Evolutionary conservation across 2,113 vertebrate species (phyloP), one percentile per base, ranked within the genome.

Genomic region (Megaceryle maxima): DNA sequence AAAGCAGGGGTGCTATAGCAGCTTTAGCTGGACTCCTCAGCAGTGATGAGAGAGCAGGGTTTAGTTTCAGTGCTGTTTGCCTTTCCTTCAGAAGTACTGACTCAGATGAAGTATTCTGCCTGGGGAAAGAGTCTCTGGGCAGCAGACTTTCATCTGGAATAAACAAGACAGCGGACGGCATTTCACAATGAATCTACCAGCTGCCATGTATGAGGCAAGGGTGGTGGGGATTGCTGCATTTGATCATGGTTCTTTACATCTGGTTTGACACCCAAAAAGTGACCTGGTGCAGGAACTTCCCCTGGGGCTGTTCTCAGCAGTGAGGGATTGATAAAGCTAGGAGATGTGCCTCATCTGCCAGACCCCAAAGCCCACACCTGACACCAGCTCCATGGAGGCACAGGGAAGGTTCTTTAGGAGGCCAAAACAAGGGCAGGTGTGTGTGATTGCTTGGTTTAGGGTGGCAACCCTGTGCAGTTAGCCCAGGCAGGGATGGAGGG

Each of bases 1-100:
- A 73, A 92, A 94, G 35, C 83, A 96, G 57, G 86, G 73, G 63
- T 91, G 83, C 74, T 94, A 50, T 73, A 81, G 28, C 41, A 90
- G 74, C 69, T 75, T 84, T 74, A 91, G 66, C 64, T 92, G 90
- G 86, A 79, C 88, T 86, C 31, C 59, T 92, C 39, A 35, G 82
- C 60, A 70, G 59, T 33, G 66, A 56, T 43, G 69, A 92, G 62
- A 68, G 66, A 81, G 64, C 29, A 83, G 41, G 21, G 35, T 35
- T 90, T 83, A 3, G 19, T 77, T 88, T 91, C 74, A 78, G 80
- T 9, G 37, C 70, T 57, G 77, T 63, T 57, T 43, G 39, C 37
- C n/a, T 72, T 57, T 78, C 62, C 64, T 87, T 67, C 88, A 88
- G 80, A 88, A 88, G 43, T 43, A 43, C 53, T 92, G 67, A 21